Base-by-base conservation (phyloP, 2,113 vertebrate genomes). In the Melanerpes aurifrons region DNA sequence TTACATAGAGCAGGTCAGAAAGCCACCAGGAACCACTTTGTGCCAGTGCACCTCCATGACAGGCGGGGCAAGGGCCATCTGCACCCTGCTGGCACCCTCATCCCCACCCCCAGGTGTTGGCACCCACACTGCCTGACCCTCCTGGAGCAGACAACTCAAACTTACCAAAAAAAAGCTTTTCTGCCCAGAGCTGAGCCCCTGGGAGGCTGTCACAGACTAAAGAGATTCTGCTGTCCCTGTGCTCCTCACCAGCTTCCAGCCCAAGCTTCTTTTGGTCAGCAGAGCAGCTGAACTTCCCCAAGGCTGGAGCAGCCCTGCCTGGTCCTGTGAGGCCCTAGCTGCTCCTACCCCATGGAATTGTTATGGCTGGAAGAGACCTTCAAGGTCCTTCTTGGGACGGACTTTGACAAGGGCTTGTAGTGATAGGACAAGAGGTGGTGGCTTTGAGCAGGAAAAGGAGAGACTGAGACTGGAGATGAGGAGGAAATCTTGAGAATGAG, bases 81-180 rank as follows among this genome's bases (percentile, higher is more conserved):
- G 29, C 1, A 0, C 14, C 40, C 24, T 0, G 0, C 20, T 1
- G 3, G 67, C n/a, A 61, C 0, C 5, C 22, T 53, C 54, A 57
- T 19, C 10, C 20, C 37, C 6, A 5, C 43, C 20, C 18, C 25
- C 7, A 3, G 24, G 6, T 9, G 40, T 19, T 1, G 2, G 69
- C 61, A 29, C 61, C 29, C 6, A 8, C 0, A 0, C 26, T 48
- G 54, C 64, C 45, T 78, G 13, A 1, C 25, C 70, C 9, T 47
- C 50, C 69, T 0, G 1, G 16, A 40, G 10, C 20, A 2, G 45
- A 53, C 82, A 71, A 28, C 67, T 81, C 68, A 76, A 2, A 48
- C 66, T 68, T 76, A 14, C 79, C 48, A 26, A 77, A 31, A 79
- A 93, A 93, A 29, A 31, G 50, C 5, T 86, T 92, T 96, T 89